These are phyloP conservation scores for Blastobasis adustella DNA, from an alignment of 2,888 invertebrate genomes.

Conservation along the genomic window DNA sequence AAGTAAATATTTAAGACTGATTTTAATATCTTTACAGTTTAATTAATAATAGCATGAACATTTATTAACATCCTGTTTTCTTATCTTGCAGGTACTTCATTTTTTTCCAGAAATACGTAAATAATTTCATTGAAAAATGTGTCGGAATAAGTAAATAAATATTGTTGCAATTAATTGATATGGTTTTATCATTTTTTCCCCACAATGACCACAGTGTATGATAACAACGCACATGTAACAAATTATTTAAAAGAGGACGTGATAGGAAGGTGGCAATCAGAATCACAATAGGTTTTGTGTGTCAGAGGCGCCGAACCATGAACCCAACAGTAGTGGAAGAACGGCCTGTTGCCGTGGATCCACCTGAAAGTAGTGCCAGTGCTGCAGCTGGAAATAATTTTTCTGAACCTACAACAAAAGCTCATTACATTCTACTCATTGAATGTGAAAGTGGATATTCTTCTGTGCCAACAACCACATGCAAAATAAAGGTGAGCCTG, in stretches of 20 bases:
- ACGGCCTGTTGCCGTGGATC: too few species aligned
- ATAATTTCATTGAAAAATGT: too few species aligned
- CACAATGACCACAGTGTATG: too few species aligned
- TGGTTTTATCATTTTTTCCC: conserved; percentile 13
- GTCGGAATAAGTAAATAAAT: background rate
- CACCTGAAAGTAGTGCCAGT: too few species aligned
- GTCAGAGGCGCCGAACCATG: background rate
- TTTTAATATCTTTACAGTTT: background rate
- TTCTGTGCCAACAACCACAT: conserved; percentile 40
- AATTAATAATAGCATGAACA: background rate
- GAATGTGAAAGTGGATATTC: conserved; percentile 37
- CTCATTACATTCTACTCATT: conserved; percentile 55
- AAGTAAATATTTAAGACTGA: conserved; percentile 35
- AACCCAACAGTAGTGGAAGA: conserved; percentile 16
- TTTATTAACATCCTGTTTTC: background rate
- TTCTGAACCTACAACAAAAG: too few species aligned
- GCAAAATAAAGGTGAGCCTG: conserved; percentile 51
- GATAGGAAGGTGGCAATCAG: conserved; percentile 11
- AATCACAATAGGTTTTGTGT: conserved; percentile 11
- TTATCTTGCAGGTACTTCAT: background rate
- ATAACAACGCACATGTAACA: too few species aligned
- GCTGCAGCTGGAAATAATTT: too few species aligned
- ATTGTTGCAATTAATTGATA: background rate
- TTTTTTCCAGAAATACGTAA: background rate
- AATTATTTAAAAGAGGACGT: too few species aligned